phyloP scores from a whole-genome alignment of 2,113 vertebrate species.

The Donacobius atricapilla region DNA sequence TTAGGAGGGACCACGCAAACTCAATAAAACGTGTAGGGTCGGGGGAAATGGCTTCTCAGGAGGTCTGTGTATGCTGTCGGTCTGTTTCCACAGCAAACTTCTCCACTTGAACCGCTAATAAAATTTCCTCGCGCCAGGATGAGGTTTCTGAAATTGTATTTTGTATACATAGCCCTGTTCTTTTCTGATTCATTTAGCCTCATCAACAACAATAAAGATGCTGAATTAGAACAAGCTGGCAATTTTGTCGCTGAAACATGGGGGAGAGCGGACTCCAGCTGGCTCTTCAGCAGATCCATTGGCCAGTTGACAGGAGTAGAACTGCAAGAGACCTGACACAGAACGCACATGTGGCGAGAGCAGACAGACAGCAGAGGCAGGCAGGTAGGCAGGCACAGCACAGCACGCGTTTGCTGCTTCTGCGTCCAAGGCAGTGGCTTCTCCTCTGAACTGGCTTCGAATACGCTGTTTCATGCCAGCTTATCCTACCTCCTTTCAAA shows the following conservation, averaged over 20 bases:
- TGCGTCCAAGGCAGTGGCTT: background rate
- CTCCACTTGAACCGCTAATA: background rate
- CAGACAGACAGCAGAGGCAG: slow-evolving; percentile 30
- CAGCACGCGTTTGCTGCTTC: background rate
- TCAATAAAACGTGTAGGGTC: background rate
- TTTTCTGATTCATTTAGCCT: slow-evolving; percentile 56
- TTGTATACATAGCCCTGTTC: slow-evolving; percentile 38
- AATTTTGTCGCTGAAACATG: slow-evolving; percentile 59
- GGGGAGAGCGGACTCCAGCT: slow-evolving; percentile 42
- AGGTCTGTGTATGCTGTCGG: background rate
- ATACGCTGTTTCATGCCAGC: background rate
- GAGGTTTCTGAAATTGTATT: slow-evolving; percentile 11
- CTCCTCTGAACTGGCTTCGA: background rate
- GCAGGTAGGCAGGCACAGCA: slow-evolving; percentile 45
- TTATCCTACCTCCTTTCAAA: slow-evolving; percentile 23
- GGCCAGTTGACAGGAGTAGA: slow-evolving; percentile 40
- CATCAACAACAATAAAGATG: slow-evolving; percentile 58
- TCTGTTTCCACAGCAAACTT: background rate
- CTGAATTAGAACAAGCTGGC: slow-evolving; percentile 59
- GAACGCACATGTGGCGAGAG: background rate
- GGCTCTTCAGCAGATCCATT: slow-evolving; percentile 2
- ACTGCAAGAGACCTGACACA: slow-evolving; percentile 7
- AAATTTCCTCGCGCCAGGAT: background rate
- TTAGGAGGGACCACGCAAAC: background rate
- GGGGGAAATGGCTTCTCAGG: background rate